phyloP scores from a whole-genome alignment of 2,113 vertebrate species.

The Chaetops frenatus region DNA sequence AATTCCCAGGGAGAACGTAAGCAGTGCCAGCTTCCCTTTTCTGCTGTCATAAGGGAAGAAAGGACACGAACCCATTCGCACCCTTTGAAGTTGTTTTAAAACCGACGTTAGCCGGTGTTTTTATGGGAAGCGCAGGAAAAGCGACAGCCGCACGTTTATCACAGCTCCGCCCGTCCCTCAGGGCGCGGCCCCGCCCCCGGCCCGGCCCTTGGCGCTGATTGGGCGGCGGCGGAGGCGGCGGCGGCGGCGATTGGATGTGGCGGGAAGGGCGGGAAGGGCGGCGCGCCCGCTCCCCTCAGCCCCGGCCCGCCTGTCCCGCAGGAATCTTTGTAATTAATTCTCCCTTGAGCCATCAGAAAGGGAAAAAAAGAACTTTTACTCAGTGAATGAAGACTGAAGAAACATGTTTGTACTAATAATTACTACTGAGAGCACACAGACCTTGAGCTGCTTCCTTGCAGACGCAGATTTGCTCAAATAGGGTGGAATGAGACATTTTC shows the following conservation, averaged over 20 bases:
- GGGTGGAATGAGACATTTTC: not conserved
- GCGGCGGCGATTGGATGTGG: not conserved
- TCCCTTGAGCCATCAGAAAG: not conserved
- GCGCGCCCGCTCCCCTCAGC: not conserved
- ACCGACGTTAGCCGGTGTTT: fast-evolving
- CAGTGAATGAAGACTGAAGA: not conserved
- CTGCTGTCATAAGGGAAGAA: not conserved
- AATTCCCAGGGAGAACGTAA: fast-evolving
- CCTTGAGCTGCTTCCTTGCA: not conserved
- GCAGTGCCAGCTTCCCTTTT: not conserved
- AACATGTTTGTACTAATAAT: not conserved
- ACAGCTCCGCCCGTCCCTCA: fast-evolving
- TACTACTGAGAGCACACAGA: not conserved
- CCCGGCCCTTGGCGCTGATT: not conserved
- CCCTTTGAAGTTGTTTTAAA: not conserved
- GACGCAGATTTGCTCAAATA: not conserved
- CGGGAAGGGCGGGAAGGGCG: not conserved
- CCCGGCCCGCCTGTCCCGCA: not conserved
- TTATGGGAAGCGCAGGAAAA: not conserved
- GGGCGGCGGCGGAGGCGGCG: not conserved
- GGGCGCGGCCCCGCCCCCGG: fast-evolving
- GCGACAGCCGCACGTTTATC: fast-evolving
- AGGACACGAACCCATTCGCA: fast-evolving
- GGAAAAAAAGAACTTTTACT: too few species aligned
- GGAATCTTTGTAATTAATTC: not conserved